phyloP scores from a whole-genome alignment of 1,140 invertebrate species.

The Diorhabda carinulata region DNA sequence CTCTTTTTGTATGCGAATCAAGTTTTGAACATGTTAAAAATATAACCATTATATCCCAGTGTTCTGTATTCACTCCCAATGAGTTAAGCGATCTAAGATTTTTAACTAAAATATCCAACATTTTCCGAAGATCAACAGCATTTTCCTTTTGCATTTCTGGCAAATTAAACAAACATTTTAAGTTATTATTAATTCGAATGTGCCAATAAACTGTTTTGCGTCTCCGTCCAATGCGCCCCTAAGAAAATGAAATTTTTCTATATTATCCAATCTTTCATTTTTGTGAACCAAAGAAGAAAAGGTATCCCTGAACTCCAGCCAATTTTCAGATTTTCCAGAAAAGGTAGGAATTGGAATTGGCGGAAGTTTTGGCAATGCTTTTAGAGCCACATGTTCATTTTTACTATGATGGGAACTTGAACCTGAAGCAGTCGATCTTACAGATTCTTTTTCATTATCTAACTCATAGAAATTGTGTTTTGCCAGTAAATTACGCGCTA shows the following conservation, averaged over 20 bases:
- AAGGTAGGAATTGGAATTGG: neutral
- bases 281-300: too few species aligned
- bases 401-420: too few species aligned
- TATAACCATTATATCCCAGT: too few species aligned
- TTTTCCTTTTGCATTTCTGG: too few species aligned
- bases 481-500: neutral
- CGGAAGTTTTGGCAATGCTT: neutral
- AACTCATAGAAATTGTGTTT: neutral
- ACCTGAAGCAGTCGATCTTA: neutral
- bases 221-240: neutral
- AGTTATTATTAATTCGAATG: neutral
- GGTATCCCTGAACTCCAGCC: too few species aligned
- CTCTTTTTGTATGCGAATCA: neutral
- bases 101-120: too few species aligned
- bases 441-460: conserved; percentile 2
- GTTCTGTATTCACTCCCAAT: too few species aligned
- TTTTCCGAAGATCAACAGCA: too few species aligned
- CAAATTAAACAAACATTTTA: too few species aligned
- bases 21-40: too few species aligned
- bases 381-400: too few species aligned
- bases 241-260: neutral
- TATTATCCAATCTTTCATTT: neutral
- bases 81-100: too few species aligned
- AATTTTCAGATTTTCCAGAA: neutral
- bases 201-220: neutral